Percentiles rank a stretch among this genome's conserved stretches.
These are phyloP conservation scores for Eupelmus urozonus DNA, from an alignment of 2,888 invertebrate species.

Conservation along the genomic window DNA sequence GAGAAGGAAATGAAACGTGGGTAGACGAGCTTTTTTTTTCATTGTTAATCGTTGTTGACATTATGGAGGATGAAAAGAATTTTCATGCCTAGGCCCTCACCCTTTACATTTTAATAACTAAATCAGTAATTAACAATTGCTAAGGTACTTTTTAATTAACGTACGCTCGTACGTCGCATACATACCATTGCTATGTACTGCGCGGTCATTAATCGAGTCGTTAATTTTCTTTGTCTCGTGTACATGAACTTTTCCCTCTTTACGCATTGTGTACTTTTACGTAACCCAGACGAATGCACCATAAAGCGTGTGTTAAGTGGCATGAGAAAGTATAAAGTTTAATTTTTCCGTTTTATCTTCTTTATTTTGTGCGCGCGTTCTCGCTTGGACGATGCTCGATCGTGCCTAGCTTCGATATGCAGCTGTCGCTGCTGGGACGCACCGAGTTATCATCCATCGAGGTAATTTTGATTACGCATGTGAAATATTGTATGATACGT, in stretches of 20 bases:
- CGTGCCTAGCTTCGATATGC: no score
- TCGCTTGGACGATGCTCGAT: no score
- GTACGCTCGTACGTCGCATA: constrained; percentile 20
- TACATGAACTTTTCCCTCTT: constrained; percentile 39
- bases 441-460: constrained; percentile 39
- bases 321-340: constrained; percentile 33
- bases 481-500: constrained; percentile 76
- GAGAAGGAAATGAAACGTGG: constrained; percentile 43
- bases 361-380: no score
- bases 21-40: constrained; percentile 44
- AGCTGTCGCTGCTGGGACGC: no score
- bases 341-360: constrained; percentile 24
- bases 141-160: constrained; percentile 51
- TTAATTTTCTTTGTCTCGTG: constrained; percentile 40
- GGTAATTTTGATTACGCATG: constrained; percentile 63
- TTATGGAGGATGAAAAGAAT: constrained; percentile 1
- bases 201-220: constrained; percentile 43
- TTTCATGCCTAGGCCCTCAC: constrained; percentile 33
- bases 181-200: constrained; percentile 47
- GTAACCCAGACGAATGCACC: constrained; percentile 37
- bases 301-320: constrained; percentile 19
- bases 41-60: constrained; percentile 51
- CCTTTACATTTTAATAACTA: constrained; percentile 40
- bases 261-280: constrained; percentile 52
- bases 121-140: constrained; percentile 52